Conservation (phyloP, 2,888 invertebrate genomes). For the Nymphalis c-album region DNA sequence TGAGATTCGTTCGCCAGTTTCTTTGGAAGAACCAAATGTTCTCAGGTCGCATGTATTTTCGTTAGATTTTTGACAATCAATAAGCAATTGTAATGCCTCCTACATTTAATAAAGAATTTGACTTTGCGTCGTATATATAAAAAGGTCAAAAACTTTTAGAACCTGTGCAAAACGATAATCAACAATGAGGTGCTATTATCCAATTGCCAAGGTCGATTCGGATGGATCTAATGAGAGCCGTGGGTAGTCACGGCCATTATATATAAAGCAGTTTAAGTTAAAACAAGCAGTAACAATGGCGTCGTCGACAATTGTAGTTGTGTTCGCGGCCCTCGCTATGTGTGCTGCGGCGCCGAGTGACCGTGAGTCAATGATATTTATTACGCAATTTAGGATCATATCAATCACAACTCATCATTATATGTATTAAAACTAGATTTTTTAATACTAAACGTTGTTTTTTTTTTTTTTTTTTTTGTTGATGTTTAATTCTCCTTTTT, state of each 20-base stretch:
- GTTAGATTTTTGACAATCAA: too few relatives aligned
- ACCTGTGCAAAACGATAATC: constrained; percentile 33
- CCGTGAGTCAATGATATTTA: constrained; percentile 57
- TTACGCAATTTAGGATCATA: not conserved
- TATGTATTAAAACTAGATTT: not conserved
- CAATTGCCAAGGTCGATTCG: constrained; percentile 67
- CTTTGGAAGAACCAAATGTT: too few relatives aligned
- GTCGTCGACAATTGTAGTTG: constrained; percentile 55
- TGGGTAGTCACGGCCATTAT: constrained; percentile 69
- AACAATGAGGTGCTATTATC: constrained; percentile 53
- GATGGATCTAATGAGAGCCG: constrained; percentile 63
- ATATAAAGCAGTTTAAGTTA: constrained; percentile 68
- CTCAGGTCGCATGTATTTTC: too few relatives aligned
- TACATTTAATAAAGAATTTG: too few relatives aligned
- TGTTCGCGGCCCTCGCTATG: constrained; percentile 48
- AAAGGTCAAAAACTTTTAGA: constrained; percentile 23
- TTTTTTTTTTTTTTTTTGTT: too few relatives aligned
- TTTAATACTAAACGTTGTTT: not conserved
- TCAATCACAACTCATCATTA: not conserved
- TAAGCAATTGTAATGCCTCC: too few relatives aligned
- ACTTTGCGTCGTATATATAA: not conserved
- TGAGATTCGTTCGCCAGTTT: too few relatives aligned
- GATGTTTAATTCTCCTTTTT: too few relatives aligned
- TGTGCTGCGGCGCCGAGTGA: constrained; percentile 59
- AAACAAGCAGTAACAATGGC: constrained; percentile 55